Percentiles rank a stretch among this genome's conserved stretches.
phyloP scores from a whole-genome alignment of 1,140 invertebrate species.

The Olivierus martensii region DNA sequence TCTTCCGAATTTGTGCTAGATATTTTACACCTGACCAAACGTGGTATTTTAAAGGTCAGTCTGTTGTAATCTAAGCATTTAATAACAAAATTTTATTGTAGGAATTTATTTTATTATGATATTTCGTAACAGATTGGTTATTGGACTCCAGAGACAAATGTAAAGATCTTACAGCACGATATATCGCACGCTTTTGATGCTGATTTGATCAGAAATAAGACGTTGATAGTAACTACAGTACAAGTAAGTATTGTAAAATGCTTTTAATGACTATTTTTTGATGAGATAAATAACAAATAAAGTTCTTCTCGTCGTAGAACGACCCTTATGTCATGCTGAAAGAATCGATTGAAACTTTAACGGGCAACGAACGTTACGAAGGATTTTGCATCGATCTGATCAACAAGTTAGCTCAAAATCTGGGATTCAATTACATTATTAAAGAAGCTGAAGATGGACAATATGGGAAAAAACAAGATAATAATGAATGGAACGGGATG shows the following conservation, averaged over 20 bases:
- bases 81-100: too few species aligned
- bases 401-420: slow-evolving; percentile 47
- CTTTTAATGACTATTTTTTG: neutral
- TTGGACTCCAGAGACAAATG: too few species aligned
- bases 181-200: too few species aligned
- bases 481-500: slow-evolving; percentile 52
- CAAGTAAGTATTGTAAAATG: slow-evolving; percentile 43
- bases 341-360: slow-evolving; percentile 32
- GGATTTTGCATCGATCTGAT: slow-evolving; percentile 49
- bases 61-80: too few species aligned
- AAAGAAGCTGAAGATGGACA: slow-evolving; percentile 35
- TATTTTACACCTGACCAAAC: too few species aligned
- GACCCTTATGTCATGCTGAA: slow-evolving; percentile 22
- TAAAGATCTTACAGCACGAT: too few species aligned
- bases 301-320: slow-evolving; percentile 34
- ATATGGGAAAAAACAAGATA: slow-evolving; percentile 24
- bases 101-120: too few species aligned
- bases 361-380: slow-evolving; percentile 70
- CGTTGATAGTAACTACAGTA: slow-evolving; percentile 78
- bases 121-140: too few species aligned
- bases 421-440: slow-evolving; percentile 60
- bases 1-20: too few species aligned
- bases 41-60: too few species aligned
- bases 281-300: neutral
- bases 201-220: slow-evolving; percentile 61